These are phyloP conservation scores for Noctua comes DNA, from an alignment of 2,888 invertebrate species.

Conservation along the genomic window DNA sequence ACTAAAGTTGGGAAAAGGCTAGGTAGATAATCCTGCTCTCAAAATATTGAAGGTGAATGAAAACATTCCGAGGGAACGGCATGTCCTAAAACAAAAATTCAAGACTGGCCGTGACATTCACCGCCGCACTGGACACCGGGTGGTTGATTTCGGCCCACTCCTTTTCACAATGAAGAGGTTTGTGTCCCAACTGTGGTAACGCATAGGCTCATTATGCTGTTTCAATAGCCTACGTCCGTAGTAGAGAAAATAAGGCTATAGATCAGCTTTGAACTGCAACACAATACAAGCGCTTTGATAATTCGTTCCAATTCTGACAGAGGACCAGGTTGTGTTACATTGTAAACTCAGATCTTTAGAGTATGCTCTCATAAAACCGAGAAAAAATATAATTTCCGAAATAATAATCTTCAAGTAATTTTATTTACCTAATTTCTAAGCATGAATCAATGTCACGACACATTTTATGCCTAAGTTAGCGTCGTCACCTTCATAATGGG, in stretches of 20 bases:
- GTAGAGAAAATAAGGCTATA: neutral
- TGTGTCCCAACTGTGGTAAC: neutral
- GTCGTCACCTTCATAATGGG: slow-evolving; percentile 9
- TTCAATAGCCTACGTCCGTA: neutral
- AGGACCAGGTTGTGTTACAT: neutral
- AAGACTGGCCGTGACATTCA: neutral
- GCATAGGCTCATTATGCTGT: neutral
- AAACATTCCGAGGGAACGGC: too few relatives aligned
- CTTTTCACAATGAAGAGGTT: too few relatives aligned
- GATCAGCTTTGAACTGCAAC: too few relatives aligned
- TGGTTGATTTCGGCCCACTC: too few relatives aligned
- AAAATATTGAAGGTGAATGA: too few relatives aligned
- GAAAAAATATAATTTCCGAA: neutral
- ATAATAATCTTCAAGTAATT: neutral
- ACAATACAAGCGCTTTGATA: neutral
- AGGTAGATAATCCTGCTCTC: too few relatives aligned
- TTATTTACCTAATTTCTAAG: neutral
- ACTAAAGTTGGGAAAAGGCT: too few relatives aligned
- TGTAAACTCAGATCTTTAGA: neutral
- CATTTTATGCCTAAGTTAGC: slow-evolving; percentile 16
- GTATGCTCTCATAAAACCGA: neutral
- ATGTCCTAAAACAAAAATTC: too few relatives aligned
- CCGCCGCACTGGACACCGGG: neutral
- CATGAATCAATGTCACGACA: neutral
- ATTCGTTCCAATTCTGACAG: neutral